These are phyloP conservation scores for Drosophila miranda DNA, from an alignment of 1,140 invertebrate species.

Conservation along the genomic window DNA sequence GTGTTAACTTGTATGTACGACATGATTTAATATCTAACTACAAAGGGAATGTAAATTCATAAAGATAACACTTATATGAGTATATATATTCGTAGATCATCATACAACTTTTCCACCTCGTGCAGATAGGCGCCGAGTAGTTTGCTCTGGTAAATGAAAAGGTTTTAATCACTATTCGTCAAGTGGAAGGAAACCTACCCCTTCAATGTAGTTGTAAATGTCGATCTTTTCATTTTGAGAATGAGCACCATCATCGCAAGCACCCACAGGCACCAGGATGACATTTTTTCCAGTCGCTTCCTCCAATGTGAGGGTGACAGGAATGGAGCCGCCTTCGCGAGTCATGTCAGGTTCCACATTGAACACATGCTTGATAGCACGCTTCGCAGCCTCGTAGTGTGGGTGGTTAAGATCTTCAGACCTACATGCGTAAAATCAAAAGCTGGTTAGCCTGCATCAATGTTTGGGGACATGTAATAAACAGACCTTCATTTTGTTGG, in stretches of 20 bases:
- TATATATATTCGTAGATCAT: not conserved
- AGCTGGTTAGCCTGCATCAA: conserved; percentile 77
- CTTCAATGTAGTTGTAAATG: conserved; percentile 95
- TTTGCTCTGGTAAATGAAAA: conserved; percentile 88
- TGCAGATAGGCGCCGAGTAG: conserved; percentile 92
- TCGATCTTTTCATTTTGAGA: conserved; percentile 99
- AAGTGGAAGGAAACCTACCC: conserved; percentile 87
- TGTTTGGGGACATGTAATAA: not conserved
- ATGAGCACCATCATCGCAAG: conserved; percentile 97
- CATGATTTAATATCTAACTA: no score
- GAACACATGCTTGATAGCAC: conserved; percentile 94
- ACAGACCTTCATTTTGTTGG: conserved; percentile 92
- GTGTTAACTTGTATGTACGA: no score
- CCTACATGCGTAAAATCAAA: conserved; percentile 51
- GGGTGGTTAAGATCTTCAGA: conserved; percentile 95
- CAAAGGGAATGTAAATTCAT: no score
- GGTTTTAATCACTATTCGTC: not conserved
- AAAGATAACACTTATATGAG: no score
- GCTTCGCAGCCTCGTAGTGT: conserved; percentile 94
- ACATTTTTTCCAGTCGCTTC: conserved; percentile 96
- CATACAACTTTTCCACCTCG: conserved; percentile 85
- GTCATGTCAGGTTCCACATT: conserved; percentile 96
- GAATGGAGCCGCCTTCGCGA: conserved; percentile 97
- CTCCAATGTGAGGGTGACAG: conserved; percentile 95
- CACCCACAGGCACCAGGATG: conserved; percentile 94